Conservation (phyloP, 2,113 vertebrate species). For the Okapia johnstoni region DNA sequence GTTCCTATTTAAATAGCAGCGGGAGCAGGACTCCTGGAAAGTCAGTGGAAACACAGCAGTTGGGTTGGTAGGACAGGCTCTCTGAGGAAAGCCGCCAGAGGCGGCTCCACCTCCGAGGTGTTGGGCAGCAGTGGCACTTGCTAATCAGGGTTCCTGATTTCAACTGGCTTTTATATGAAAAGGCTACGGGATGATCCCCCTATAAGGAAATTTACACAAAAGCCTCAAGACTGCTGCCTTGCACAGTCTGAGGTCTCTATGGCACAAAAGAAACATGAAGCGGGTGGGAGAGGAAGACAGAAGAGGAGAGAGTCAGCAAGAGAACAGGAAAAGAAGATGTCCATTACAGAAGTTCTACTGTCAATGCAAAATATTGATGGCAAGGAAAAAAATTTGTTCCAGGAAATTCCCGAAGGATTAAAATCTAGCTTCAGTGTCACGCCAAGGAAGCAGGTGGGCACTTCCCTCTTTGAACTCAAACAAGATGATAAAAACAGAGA, state of each 20-base stretch:
- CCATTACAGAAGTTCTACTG: neutral
- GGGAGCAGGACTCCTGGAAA: constrained; percentile 25
- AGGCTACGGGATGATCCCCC: neutral
- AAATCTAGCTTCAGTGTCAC: neutral
- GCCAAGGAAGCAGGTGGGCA: constrained; percentile 35
- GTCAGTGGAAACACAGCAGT: neutral
- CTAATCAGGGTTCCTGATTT: neutral
- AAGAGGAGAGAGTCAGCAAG: constrained; percentile 48
- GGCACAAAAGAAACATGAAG: constrained; percentile 48
- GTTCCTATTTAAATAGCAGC: constrained; percentile 34
- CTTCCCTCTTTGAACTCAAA: constrained; percentile 28
- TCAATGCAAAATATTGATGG: neutral
- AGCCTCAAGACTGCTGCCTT: constrained; percentile 19
- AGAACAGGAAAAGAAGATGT: neutral
- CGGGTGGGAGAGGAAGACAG: constrained; percentile 65
- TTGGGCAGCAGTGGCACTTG: neutral
- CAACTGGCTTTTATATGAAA: neutral
- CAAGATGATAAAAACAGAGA: constrained; percentile 12
- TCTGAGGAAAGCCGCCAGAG: constrained; percentile 47
- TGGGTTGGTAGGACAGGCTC: neutral
- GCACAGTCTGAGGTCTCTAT: constrained; percentile 9
- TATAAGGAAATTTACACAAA: constrained; percentile 1
- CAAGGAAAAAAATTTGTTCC: neutral
- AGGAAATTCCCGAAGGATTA: constrained; percentile 25
- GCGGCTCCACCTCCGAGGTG: neutral